A percentile compares a stretch with the other conserved stretches of the same genome.
Conservation (phyloP, 2,797 vertebrate genomes). For the Pangasius krempfi region DNA sequence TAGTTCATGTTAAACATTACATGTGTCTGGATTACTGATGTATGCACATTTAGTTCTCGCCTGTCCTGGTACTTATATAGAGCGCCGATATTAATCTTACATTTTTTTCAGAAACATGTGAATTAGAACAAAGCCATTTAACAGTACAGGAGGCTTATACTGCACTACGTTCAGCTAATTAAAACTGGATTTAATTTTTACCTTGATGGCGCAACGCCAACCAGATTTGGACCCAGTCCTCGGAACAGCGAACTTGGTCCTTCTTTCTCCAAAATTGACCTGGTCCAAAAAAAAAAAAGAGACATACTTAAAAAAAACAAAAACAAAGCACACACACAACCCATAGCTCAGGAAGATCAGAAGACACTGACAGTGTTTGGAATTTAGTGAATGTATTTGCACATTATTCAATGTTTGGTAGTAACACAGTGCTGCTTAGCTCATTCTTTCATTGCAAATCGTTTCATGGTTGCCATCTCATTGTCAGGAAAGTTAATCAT, state of each 20-base stretch:
- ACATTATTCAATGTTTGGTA: background rate
- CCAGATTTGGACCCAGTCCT: conserved; percentile 94
- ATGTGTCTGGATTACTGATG: background rate
- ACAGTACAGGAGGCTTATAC: background rate
- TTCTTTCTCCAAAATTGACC: conserved; percentile 97
- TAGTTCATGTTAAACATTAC: background rate
- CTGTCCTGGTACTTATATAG: background rate
- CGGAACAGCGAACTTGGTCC: conserved; percentile 96
- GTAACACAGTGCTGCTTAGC: too few relatives aligned
- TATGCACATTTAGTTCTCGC: background rate
- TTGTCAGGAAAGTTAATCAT: conserved; percentile 12
- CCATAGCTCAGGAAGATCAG: background rate
- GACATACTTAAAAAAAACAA: background rate
- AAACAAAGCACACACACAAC: background rate
- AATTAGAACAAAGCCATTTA: background rate
- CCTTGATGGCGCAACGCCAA: conserved; percentile 98
- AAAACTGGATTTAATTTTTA: conserved; percentile 62
- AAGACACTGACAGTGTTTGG: background rate
- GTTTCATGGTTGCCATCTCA: background rate
- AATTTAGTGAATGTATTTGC: background rate
- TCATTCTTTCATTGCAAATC: background rate
- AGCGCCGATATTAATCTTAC: background rate
- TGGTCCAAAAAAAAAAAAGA: conserved; percentile 58
- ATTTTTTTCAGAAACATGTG: background rate
- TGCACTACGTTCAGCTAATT: background rate